Conservation (phyloP, 2,797 vertebrate species). For the Gastrophryne carolinensis region DNA sequence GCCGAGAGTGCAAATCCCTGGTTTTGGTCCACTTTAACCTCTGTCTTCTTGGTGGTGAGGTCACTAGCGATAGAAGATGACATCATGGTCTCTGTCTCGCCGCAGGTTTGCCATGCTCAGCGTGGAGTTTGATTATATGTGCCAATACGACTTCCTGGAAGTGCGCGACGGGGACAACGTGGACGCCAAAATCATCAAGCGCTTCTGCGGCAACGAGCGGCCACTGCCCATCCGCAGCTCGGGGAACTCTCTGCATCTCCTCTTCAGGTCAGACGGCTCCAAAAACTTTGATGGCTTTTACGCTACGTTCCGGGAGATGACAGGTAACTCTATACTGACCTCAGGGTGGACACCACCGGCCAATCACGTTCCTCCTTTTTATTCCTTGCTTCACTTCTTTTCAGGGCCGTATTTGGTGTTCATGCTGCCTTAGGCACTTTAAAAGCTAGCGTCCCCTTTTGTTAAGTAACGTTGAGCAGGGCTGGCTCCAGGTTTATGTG, state of each 20-base stretch:
- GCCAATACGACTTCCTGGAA: constrained; percentile 94
- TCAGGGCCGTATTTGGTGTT: too few relatives aligned
- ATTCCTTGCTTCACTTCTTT: too few relatives aligned
- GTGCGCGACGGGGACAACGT: constrained; percentile 88
- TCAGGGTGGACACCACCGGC: too few relatives aligned
- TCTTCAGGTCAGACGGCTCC: constrained; percentile 94
- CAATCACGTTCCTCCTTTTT: too few relatives aligned
- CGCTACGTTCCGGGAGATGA: constrained; percentile 88
- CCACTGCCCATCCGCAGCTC: constrained; percentile 83
- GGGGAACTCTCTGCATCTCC: constrained; percentile 83
- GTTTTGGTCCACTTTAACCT: too few relatives aligned
- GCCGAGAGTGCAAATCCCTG: too few relatives aligned
- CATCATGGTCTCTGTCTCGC: not conserved
- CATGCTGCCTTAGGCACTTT: too few relatives aligned
- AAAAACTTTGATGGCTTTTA: constrained; percentile 98
- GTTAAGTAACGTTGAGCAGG: too few relatives aligned
- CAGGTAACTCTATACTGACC: constrained; percentile 70
- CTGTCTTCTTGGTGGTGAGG: too few relatives aligned
- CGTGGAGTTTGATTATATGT: constrained; percentile 84
- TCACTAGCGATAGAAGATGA: not conserved
- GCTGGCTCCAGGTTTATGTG: too few relatives aligned
- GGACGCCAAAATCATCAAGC: constrained; percentile 82
- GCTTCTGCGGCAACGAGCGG: constrained; percentile 88
- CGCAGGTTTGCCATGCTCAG: constrained; percentile 93
- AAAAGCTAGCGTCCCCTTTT: too few relatives aligned